phyloP scores from a whole-genome alignment of 2,113 vertebrate genomes.

The Leuciscus idus region DNA sequence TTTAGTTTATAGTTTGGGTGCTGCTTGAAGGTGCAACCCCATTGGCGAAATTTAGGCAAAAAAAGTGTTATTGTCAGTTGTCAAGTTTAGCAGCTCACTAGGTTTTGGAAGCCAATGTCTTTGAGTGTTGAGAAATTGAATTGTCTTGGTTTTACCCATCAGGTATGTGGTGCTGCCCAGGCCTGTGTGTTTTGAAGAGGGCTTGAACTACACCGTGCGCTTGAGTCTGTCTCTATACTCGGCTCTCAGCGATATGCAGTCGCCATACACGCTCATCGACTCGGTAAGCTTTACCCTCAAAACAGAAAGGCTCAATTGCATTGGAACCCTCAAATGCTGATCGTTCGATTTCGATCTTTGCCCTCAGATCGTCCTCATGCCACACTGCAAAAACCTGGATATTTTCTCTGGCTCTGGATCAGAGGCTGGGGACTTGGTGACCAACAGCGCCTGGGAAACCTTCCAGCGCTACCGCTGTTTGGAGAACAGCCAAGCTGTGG shows the following conservation, averaged over 20 bases:
- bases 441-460: constrained; percentile 86
- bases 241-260: constrained; percentile 79
- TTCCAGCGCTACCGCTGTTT: constrained; percentile 94
- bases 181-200: constrained; percentile 90
- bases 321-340: constrained; percentile 5
- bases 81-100: neutral
- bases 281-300: constrained; percentile 79
- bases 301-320: neutral
- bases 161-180: constrained; percentile 87
- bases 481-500: constrained; percentile 91
- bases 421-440: constrained; percentile 80
- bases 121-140: neutral
- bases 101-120: neutral
- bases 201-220: constrained; percentile 90
- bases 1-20: neutral
- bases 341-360: neutral
- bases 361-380: constrained; percentile 92
- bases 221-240: constrained; percentile 90
- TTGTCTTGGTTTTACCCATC: constrained; percentile 44
- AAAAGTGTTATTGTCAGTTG: neutral
- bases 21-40: no score
- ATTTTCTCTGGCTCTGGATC: constrained; percentile 83
- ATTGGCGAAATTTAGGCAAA: neutral
- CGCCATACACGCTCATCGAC: constrained; percentile 91
- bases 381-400: constrained; percentile 92